Evolutionary conservation across 2,797 vertebrate species (phyloP), one percentile per base, ranked within the genome.

Genomic region (Cynodonichthys magdalenae): DNA sequence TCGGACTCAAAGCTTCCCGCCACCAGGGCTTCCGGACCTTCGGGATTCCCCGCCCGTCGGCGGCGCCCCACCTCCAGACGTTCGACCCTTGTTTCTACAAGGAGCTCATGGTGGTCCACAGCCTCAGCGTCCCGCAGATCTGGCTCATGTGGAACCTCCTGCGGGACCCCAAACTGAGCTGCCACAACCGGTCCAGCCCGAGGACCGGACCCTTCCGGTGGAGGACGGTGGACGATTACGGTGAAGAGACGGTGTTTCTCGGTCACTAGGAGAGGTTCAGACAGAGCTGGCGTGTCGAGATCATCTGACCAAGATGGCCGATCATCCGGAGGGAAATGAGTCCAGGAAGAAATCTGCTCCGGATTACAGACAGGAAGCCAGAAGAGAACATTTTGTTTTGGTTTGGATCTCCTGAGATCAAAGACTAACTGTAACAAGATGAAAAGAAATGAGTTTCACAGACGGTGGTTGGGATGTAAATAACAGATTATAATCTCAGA

Each of bases 111-210:
- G 95, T 99, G 6, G 98, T 99, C 34, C 98, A 99, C 57, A 96
- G 98, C 69, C 91, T 99, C 57, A 97, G 94, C 0, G 95, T 94
- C 1, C 93, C 97, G 0, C 96, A 99, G 87, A 96, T 99, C 79
- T 99, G 97, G 98, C 93, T 99, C 0, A 99, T 99, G 98, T 99
- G 97, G 97, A 95, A 93, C 76, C 92, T 99, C 27, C 92, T 99
- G 44, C 95, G 98, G 2, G 95, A 95, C 69, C 92, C 94, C 2
- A 88, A 78, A 1, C 83, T 88, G 28, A 93, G 87, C 24, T 95
- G 94, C 84, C 96, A 97, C 71, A 94, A 93, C 3, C 67, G 74
- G 39, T 84, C 71, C 18, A 58, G 44, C 42, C 82, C 83, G 15
- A 93, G 87, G 0, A 81, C 87, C 15, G 66, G 71, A 69, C 89